phyloP scores from a whole-genome alignment of 2,797 vertebrate species.

The Mus minutoides region DNA sequence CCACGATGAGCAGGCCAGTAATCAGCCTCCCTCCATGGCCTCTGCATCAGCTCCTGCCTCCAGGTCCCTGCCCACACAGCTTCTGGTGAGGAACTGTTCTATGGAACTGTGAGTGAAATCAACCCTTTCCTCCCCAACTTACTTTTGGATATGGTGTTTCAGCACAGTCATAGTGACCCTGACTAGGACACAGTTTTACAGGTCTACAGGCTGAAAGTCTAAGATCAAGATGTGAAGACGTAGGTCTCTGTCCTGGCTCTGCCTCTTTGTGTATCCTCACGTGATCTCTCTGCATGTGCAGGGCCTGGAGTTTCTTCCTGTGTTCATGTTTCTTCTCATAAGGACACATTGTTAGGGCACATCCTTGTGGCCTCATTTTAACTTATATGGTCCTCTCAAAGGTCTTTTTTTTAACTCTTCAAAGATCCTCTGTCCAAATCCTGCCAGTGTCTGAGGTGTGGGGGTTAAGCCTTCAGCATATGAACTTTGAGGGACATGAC shows the following conservation, averaged over 20 bases:
- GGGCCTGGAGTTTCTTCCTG: background rate
- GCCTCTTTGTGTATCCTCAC: background rate
- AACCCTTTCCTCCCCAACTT: too few relatives aligned
- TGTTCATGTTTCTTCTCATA: background rate
- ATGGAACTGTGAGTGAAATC: background rate
- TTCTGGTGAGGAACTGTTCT: background rate
- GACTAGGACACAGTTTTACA: background rate
- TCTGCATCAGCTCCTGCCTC: background rate
- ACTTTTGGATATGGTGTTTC: background rate
- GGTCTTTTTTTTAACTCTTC: background rate
- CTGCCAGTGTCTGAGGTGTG: background rate
- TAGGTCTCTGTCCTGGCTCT: background rate
- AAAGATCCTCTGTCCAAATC: background rate
- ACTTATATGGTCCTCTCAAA: background rate
- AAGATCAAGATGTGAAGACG: background rate
- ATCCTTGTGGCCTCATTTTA: background rate
- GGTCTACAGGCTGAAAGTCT: background rate
- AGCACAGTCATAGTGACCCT: too few relatives aligned
- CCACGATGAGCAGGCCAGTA: background rate
- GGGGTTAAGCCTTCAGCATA: background rate
- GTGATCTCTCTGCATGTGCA: fast-evolving
- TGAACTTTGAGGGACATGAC: background rate
- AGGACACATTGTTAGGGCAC: background rate
- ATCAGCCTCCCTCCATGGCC: background rate
- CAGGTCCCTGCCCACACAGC: background rate